These are phyloP conservation scores for Chinchilla lanigera DNA, from an alignment of 2,113 vertebrate species.

Conservation along the genomic window DNA sequence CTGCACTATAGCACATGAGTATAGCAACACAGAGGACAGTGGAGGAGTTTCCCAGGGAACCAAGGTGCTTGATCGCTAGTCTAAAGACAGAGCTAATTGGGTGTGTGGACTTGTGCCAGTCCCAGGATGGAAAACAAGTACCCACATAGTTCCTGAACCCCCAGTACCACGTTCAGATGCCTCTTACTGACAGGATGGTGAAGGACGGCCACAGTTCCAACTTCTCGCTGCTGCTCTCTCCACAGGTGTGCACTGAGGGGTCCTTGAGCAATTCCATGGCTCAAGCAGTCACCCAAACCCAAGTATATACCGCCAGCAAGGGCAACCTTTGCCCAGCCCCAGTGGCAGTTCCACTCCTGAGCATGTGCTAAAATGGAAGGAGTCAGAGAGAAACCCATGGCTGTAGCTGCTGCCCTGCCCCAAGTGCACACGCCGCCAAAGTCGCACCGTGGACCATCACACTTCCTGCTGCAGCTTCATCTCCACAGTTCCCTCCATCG, in stretches of 20 bases:
- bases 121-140: background rate
- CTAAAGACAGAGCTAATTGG: background rate
- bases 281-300: too few relatives aligned
- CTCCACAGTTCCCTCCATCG: too few relatives aligned
- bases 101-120: too few relatives aligned
- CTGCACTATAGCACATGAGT: background rate
- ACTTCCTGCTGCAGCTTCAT: background rate
- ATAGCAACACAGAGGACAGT: background rate
- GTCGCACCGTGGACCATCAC: background rate
- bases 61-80: background rate
- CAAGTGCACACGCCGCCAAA: background rate
- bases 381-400: too few relatives aligned
- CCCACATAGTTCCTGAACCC: too few relatives aligned
- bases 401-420: background rate
- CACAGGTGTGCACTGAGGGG: background rate
- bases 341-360: too few relatives aligned
- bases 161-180: background rate
- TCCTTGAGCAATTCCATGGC: background rate
- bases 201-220: background rate
- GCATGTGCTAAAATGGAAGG: too few relatives aligned
- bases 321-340: background rate
- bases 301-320: background rate
- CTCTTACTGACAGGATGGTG: background rate
- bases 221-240: background rate
- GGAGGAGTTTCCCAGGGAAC: background rate